A percentile compares a stretch with the other conserved stretches of the same genome.
Conservation (phyloP, 2,113 vertebrate genomes). For the Bucco capensis region DNA sequence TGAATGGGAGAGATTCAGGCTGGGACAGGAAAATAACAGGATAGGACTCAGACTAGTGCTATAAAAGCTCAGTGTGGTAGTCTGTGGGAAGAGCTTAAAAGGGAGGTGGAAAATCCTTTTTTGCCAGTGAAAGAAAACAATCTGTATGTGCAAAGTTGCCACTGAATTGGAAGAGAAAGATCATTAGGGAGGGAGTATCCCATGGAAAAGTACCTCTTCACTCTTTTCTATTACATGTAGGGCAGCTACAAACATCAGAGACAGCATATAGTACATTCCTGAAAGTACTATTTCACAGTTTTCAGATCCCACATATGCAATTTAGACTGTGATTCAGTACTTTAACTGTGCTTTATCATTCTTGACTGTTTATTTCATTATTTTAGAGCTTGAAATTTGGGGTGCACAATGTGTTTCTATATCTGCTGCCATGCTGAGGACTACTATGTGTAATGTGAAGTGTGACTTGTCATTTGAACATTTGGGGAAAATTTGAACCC, state of each 20-base stretch:
- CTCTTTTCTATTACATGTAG: background rate
- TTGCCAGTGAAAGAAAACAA: background rate
- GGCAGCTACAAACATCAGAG: background rate
- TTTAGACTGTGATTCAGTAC: background rate
- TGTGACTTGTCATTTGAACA: background rate
- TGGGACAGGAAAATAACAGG: background rate
- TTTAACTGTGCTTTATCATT: background rate
- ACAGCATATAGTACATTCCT: background rate
- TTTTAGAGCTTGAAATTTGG: background rate
- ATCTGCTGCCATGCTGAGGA: background rate
- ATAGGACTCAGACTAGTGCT: background rate
- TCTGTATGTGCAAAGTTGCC: background rate
- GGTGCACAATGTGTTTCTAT: background rate
- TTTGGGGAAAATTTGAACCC: background rate
- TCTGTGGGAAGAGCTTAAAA: background rate
- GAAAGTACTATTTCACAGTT: slow-evolving; percentile 11
- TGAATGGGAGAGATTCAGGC: background rate
- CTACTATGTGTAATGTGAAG: background rate
- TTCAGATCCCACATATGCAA: background rate
- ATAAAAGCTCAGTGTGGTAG: background rate
- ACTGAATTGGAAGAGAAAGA: background rate
- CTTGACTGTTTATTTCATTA: too few relatives aligned
- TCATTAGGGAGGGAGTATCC: background rate
- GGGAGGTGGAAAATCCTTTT: background rate
- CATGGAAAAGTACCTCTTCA: background rate